These are phyloP conservation scores for Thinocorus orbignyianus DNA, from an alignment of 2,113 vertebrate genomes.

Conservation along the genomic window DNA sequence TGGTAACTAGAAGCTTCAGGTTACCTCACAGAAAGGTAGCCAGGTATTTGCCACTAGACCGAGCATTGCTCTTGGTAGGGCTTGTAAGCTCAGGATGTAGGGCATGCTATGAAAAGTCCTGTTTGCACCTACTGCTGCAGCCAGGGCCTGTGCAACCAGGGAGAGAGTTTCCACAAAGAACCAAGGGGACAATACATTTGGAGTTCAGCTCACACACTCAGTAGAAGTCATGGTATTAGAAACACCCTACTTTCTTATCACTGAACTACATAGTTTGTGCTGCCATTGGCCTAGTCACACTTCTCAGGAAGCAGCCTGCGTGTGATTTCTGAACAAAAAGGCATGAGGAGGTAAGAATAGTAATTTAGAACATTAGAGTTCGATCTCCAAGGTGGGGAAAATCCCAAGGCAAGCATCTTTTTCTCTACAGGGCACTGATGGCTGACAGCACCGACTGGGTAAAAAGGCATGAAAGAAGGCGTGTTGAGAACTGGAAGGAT, in stretches of 20 bases:
- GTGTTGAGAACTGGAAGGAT: not conserved
- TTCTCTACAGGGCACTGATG: not conserved
- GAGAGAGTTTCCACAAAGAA: not conserved
- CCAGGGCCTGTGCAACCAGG: not conserved
- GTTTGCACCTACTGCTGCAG: not conserved
- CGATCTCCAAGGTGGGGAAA: not conserved
- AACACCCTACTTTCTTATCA: not conserved
- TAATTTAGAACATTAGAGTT: not conserved
- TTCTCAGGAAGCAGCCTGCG: not conserved
- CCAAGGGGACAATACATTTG: not conserved
- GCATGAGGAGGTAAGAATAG: not conserved
- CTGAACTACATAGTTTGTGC: accelerated
- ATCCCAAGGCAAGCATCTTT: not conserved
- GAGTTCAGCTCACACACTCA: not conserved
- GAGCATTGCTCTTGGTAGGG: accelerated
- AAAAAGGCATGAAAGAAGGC: not conserved
- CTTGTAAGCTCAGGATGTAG: not conserved
- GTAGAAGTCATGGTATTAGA: not conserved
- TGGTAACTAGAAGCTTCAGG: not conserved
- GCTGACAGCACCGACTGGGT: not conserved
- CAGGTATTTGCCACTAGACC: not conserved
- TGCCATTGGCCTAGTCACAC: not conserved
- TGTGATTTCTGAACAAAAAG: not conserved
- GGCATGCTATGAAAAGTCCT: not conserved
- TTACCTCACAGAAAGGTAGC: not conserved